Percentiles rank a stretch among this genome's conserved stretches.
Conservation (phyloP, 2,888 invertebrate genomes). For the Drosophila greeni region DNA sequence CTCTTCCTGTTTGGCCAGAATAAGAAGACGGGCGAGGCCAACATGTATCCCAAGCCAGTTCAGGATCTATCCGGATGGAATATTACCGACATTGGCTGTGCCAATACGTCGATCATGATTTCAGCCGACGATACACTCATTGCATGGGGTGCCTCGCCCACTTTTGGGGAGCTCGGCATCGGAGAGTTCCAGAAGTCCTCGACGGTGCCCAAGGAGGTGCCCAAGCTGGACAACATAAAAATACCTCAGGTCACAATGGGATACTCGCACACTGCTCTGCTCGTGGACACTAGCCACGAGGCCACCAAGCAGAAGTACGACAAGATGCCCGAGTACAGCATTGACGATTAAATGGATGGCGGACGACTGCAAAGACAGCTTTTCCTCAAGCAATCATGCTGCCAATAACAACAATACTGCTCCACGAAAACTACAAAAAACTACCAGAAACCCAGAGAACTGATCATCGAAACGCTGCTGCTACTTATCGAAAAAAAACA, state of each 20-base stretch:
- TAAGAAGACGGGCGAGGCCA: constrained; percentile 95
- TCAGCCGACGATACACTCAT: constrained; percentile 94
- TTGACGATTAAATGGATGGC: constrained; percentile 74
- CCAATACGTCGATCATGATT: constrained; percentile 90
- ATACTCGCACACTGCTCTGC: constrained; percentile 88
- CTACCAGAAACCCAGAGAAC: constrained; percentile 52
- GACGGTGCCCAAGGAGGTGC: constrained; percentile 91
- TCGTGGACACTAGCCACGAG: constrained; percentile 81
- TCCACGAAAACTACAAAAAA: constrained; percentile 52
- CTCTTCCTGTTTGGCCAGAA: constrained; percentile 92
- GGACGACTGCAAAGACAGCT: neutral
- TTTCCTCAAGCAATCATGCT: constrained; percentile 31
- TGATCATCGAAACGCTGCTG: constrained; percentile 71
- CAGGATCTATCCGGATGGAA: constrained; percentile 96
- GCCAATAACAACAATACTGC: constrained; percentile 63
- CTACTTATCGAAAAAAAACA: constrained; percentile 54
- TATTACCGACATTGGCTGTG: constrained; percentile 89
- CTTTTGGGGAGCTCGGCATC: constrained; percentile 94
- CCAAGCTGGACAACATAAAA: constrained; percentile 86
- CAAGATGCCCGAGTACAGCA: constrained; percentile 80
- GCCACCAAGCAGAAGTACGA: constrained; percentile 81
- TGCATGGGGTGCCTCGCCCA: constrained; percentile 96
- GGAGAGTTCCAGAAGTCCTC: constrained; percentile 94
- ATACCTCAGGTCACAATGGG: constrained; percentile 90
- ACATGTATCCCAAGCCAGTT: constrained; percentile 97